Conservation (phyloP, 2,113 vertebrate species). For the Mesembrinibis cayennensis region DNA sequence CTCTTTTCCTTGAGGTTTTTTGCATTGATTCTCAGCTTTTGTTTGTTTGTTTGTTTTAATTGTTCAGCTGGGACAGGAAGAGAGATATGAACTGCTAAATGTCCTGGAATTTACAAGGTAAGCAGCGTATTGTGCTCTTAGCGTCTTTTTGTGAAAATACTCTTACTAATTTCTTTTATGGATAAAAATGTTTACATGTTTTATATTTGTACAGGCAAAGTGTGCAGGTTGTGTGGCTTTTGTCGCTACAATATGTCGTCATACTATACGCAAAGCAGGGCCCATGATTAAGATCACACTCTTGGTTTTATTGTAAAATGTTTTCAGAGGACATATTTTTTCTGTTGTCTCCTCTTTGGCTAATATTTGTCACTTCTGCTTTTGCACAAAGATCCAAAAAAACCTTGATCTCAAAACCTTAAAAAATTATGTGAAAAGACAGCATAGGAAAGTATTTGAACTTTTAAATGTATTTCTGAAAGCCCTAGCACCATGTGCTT, state of each 20-base stretch:
- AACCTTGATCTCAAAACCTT: neutral
- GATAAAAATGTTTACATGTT: neutral
- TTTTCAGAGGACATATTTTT: neutral
- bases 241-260: neutral
- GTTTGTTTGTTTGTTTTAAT: neutral
- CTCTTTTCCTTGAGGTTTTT: neutral
- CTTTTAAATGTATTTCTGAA: neutral
- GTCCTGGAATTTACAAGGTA: conserved; percentile 99
- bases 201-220: neutral
- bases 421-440: neutral
- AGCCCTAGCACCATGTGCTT: neutral
- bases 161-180: neutral
- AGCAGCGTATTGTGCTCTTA: neutral
- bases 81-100: conserved; percentile 91
- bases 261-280: neutral
- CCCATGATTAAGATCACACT: neutral
- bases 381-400: neutral
- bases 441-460: neutral
- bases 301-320: neutral
- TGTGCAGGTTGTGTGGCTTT: neutral
- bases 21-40: neutral
- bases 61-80: conserved; percentile 85
- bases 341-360: neutral
- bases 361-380: neutral
- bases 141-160: neutral